Evolutionary conservation across 2,888 invertebrate species (phyloP).

Genomic region (Tortrix viridana): DNA sequence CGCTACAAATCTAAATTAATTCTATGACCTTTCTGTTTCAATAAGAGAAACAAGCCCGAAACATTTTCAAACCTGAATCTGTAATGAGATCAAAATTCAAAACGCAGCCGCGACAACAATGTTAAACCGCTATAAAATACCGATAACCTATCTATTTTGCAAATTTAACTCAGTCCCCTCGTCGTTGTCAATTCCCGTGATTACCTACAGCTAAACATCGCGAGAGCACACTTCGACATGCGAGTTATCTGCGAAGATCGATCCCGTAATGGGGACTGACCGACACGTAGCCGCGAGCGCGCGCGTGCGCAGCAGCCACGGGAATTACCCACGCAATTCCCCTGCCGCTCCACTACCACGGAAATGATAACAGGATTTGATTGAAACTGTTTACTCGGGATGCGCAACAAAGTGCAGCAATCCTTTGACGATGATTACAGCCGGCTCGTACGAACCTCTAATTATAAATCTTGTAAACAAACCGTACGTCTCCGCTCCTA

Average conservation of each 20-base stretch:
- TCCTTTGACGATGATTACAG: constrained; percentile 35
- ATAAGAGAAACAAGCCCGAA: too few species aligned
- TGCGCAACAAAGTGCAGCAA: constrained; percentile 30
- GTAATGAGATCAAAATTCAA: too few species aligned
- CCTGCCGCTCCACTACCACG: constrained; percentile 38
- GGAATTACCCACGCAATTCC: constrained; percentile 19
- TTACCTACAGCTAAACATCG: constrained; percentile 35
- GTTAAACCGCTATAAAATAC: not conserved
- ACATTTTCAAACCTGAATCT: too few species aligned
- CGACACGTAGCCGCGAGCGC: constrained; percentile 11
- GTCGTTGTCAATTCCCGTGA: constrained; percentile 25
- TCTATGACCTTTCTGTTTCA: too few species aligned
- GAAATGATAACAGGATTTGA: constrained; percentile 52
- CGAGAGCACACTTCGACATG: constrained; percentile 34
- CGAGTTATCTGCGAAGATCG: constrained; percentile 31
- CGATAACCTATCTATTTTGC: not conserved
- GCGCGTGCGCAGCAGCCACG: constrained; percentile 28
- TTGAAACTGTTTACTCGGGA: constrained; percentile 46
- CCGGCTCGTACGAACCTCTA: constrained; percentile 52
- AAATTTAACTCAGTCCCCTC: not conserved
- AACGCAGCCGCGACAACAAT: too few species aligned
- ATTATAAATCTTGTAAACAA: constrained; percentile 59
- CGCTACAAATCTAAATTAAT: too few species aligned
- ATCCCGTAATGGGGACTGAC: constrained; percentile 24
- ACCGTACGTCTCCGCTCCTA: constrained; percentile 54